These are phyloP conservation scores for Argyra leucocephala DNA, from an alignment of 2,888 invertebrate genomes.

Conservation along the genomic window DNA sequence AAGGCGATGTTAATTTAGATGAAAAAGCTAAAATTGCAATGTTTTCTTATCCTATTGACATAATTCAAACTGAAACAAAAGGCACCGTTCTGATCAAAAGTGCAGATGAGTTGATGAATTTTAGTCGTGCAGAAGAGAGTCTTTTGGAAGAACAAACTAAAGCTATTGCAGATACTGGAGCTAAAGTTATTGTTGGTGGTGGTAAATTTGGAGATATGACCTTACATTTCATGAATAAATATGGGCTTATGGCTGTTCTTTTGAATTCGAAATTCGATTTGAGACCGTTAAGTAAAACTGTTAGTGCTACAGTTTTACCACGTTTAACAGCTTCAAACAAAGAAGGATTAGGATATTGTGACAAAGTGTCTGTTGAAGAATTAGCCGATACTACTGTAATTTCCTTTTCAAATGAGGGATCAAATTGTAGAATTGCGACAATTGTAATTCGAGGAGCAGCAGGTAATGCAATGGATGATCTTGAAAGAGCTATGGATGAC, in stretches of 20 bases:
- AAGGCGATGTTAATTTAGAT: conserved; percentile 75
- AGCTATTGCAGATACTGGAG: conserved; percentile 81
- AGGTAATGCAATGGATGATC: conserved; percentile 97
- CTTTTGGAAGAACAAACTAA: conserved; percentile 82
- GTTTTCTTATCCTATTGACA: conserved; percentile 90
- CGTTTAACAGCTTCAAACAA: conserved; percentile 66
- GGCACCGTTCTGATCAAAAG: conserved; percentile 86
- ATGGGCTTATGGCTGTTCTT: conserved; percentile 87
- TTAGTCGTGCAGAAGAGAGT: conserved; percentile 90
- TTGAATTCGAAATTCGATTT: conserved; percentile 95
- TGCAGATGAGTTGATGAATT: conserved; percentile 89
- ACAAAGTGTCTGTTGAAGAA: conserved; percentile 80
- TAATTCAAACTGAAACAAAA: conserved; percentile 96
- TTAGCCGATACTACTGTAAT: conserved; percentile 91
- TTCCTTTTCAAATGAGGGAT: conserved; percentile 78
- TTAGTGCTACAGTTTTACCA: conserved; percentile 71
- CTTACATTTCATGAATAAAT: conserved; percentile 93
- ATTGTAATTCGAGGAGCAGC: conserved; percentile 92
- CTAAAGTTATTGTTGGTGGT: conserved; percentile 86
- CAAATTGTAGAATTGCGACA: conserved; percentile 82
- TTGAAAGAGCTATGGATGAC: conserved; percentile 96
- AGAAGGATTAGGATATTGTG: conserved; percentile 87
- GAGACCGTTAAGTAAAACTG: conserved; percentile 80
- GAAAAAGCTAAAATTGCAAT: conserved; percentile 82
- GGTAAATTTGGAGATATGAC: conserved; percentile 99